phyloP scores from a whole-genome alignment of 2,797 vertebrate genomes.

The Xenentodon cancila region DNA sequence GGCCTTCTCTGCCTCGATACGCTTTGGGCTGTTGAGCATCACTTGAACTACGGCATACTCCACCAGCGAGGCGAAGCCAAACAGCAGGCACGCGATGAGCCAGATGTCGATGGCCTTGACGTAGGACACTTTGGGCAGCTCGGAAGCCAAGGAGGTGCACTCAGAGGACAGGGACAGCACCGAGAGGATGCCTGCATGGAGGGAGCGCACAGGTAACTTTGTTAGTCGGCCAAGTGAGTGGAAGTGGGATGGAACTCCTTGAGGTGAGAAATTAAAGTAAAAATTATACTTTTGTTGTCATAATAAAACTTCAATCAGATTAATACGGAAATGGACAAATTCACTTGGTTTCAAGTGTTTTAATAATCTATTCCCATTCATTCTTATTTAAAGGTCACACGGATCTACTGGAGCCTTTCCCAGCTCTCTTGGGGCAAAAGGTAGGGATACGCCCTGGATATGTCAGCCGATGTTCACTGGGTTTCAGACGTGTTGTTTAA shows the following conservation, averaged over 20 bases:
- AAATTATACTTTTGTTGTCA: not conserved
- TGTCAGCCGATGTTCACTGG: too few relatives aligned
- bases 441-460: too few relatives aligned
- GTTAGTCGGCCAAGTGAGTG: conserved; percentile 13
- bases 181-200: conserved; percentile 91
- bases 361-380: too few relatives aligned
- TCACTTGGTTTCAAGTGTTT: too few relatives aligned
- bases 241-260: not conserved
- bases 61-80: conserved; percentile 97
- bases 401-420: too few relatives aligned
- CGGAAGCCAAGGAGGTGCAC: conserved; percentile 94
- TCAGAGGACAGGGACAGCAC: conserved; percentile 98
- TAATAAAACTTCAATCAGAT: not conserved
- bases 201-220: conserved; percentile 17
- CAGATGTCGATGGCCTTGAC: conserved; percentile 99
- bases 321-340: not conserved
- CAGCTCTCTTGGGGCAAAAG: too few relatives aligned
- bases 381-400: too few relatives aligned
- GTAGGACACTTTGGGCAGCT: conserved; percentile 97
- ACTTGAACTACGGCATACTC: conserved; percentile 98
- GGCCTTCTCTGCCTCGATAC: conserved; percentile 94
- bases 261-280: not conserved
- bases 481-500: too few relatives aligned
- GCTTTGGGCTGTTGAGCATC: conserved; percentile 96
- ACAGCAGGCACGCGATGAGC: conserved; percentile 98